A percentile compares a stretch with the other conserved stretches of the same genome.
phyloP scores from a whole-genome alignment of 2,797 vertebrate species.

The Acomys russatus region DNA sequence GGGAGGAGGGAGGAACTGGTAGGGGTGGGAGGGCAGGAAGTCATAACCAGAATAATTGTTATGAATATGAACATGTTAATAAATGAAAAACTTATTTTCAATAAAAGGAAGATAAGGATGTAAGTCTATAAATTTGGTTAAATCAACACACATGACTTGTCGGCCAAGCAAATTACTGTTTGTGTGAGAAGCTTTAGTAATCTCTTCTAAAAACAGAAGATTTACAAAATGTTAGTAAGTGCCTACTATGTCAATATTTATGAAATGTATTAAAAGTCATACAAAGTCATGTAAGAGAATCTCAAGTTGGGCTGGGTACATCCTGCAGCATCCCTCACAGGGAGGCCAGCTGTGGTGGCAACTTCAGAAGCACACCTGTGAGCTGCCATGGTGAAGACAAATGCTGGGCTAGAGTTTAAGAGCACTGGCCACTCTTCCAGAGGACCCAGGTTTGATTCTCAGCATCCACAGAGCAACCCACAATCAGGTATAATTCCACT shows the following conservation, averaged over 20 bases:
- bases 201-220: not conserved
- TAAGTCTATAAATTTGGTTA: not conserved
- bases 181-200: not conserved
- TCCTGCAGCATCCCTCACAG: rapidly evolving
- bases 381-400: not conserved
- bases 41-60: not conserved
- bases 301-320: not conserved
- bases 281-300: not conserved
- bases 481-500: not conserved
- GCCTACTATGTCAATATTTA: not conserved
- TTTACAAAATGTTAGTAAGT: not conserved
- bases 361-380: not conserved
- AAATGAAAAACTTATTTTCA: not conserved
- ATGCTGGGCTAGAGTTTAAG: not conserved
- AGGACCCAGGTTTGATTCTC: not conserved
- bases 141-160: not conserved
- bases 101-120: not conserved
- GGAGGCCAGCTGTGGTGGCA: not conserved
- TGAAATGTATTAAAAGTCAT: not conserved
- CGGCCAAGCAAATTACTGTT: not conserved
- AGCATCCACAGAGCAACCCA: not conserved
- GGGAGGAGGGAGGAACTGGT: not conserved
- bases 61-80: no score
- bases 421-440: not conserved
- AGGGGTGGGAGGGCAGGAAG: not conserved